Conservation (phyloP, 2,797 vertebrate genomes). For the Dicrostonyx torquatus region DNA sequence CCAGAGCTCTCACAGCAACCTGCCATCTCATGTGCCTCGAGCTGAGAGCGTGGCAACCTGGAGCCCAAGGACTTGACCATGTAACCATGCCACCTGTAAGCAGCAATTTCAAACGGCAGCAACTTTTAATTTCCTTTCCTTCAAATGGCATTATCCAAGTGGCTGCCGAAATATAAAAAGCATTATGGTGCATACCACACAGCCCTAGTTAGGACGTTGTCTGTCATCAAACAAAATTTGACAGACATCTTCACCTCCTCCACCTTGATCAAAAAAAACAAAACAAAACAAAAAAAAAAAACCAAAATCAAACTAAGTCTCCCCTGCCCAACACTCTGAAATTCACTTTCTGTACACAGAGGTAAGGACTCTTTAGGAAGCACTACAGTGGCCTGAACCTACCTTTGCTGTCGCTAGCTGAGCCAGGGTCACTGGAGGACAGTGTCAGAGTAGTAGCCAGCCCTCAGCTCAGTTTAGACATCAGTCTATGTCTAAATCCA, state of each 20-base stretch:
- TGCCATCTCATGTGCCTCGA: neutral
- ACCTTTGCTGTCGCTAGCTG: neutral
- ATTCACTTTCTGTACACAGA: neutral
- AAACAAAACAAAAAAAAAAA: too few relatives aligned
- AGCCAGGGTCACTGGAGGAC: neutral
- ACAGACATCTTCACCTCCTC: neutral
- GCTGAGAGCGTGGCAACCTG: neutral
- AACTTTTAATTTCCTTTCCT: neutral
- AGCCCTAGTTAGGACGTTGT: neutral
- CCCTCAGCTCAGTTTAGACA: neutral
- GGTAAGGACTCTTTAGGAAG: neutral
- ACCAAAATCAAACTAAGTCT: neutral
- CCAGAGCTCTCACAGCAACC: too few relatives aligned
- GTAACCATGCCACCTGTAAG: neutral
- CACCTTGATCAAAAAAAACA: neutral
- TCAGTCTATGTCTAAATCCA: neutral
- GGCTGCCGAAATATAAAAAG: neutral
- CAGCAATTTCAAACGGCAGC: neutral
- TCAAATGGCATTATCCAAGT: neutral
- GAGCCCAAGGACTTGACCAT: neutral
- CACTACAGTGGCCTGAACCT: fast-evolving
- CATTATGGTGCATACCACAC: neutral
- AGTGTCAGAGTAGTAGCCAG: neutral
- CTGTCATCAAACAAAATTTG: neutral
- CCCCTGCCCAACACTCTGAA: neutral